These are phyloP conservation scores for Itoplectis maculator DNA, from an alignment of 2,888 invertebrate species.

Conservation along the genomic window DNA sequence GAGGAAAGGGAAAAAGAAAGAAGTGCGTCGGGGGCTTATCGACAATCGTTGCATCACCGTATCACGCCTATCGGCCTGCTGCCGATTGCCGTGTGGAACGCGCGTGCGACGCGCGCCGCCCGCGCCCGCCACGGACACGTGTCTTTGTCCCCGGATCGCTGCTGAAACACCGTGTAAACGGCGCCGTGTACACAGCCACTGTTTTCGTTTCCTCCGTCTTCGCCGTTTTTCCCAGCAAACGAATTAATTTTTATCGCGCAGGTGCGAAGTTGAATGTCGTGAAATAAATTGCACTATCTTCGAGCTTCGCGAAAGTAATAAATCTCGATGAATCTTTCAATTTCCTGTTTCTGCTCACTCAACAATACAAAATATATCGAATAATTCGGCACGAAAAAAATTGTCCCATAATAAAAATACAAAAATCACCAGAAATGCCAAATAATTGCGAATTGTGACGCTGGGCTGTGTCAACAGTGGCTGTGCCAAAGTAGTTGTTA, in stretches of 20 bases:
- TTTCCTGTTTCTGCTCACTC: too few species aligned
- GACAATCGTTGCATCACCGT: slow-evolving; percentile 73
- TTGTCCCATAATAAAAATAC: too few species aligned
- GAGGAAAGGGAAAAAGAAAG: too few species aligned
- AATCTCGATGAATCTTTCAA: too few species aligned
- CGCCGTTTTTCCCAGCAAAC: not conserved
- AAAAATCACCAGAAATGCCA: too few species aligned
- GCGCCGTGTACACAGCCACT: not conserved
- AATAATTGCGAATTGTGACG: too few species aligned
- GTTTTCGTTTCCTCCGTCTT: not conserved
- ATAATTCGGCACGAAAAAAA: too few species aligned
- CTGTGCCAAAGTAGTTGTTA: too few species aligned
- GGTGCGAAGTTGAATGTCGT: not conserved
- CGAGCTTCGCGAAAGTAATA: too few species aligned
- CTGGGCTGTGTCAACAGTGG: too few species aligned
- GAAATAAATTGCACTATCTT: too few species aligned
- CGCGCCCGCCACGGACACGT: slow-evolving; percentile 45
- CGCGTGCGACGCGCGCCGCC: slow-evolving; percentile 57
- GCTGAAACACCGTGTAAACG: slow-evolving; percentile 8
- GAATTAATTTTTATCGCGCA: not conserved
- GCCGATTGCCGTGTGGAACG: slow-evolving; percentile 29
- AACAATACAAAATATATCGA: too few species aligned
- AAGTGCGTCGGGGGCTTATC: slow-evolving; percentile 68
- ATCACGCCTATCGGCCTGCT: slow-evolving; percentile 66
- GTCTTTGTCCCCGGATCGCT: slow-evolving; percentile 32